phyloP scores from a whole-genome alignment of 2,797 vertebrate genomes.

The Bufotes viridis region DNA sequence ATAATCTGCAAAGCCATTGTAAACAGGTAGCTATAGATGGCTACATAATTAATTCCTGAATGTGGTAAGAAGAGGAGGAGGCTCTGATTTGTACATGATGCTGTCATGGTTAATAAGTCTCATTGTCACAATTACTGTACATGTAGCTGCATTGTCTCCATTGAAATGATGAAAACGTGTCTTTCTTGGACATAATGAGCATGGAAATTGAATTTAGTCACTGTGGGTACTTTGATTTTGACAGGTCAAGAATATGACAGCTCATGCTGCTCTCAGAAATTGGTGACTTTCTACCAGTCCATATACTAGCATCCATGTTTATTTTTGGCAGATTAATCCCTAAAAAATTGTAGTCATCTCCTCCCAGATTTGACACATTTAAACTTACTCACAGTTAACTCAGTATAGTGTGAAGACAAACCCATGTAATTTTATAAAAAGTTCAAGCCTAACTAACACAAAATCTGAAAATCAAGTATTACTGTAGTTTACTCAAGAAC shows the following conservation, averaged over 20 bases:
- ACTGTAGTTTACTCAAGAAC: too few relatives aligned
- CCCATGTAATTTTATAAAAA: background rate
- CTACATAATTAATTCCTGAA: too few relatives aligned
- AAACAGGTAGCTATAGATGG: too few relatives aligned
- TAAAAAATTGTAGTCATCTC: too few relatives aligned
- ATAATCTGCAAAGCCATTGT: too few relatives aligned
- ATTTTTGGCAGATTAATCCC: constrained; percentile 8
- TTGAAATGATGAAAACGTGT: background rate
- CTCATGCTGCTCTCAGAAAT: background rate
- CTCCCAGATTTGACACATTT: background rate
- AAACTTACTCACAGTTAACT: background rate
- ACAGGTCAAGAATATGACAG: background rate
- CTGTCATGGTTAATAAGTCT: background rate
- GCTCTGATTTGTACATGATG: background rate
- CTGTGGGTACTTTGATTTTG: background rate
- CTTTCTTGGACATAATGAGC: background rate
- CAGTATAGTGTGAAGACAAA: background rate
- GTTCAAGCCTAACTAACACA: background rate
- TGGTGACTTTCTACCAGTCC: background rate
- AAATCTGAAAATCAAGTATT: too few relatives aligned
- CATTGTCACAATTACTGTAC: background rate
- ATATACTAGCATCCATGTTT: background rate
- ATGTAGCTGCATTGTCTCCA: background rate
- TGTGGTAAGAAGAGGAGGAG: too few relatives aligned
- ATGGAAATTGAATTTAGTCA: background rate